Evolutionary conservation across 2,797 vertebrate genomes (phyloP).

Genomic region (Coracias cyanogaster): DNA sequence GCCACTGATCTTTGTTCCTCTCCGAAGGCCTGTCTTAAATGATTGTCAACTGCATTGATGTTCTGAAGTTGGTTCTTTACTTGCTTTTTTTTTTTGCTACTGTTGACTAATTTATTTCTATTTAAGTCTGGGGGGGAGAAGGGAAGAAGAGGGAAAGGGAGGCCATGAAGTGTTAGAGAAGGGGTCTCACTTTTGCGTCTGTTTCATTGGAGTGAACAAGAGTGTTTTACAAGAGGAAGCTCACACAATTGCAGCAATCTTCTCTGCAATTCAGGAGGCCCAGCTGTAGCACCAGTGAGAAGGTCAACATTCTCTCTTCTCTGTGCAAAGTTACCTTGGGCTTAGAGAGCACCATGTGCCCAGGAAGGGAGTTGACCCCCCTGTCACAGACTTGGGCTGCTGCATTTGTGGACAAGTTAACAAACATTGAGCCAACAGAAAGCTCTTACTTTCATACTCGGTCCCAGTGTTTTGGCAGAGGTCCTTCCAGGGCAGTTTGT

Average conservation of each 20-base stretch:
- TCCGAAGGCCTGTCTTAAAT: neutral
- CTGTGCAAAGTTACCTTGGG: neutral
- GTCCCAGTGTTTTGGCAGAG: neutral
- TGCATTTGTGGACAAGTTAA: neutral
- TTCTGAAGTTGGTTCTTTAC: rapidly evolving
- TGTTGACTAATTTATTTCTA: neutral
- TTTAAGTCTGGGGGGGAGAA: rapidly evolving
- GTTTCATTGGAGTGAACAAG: neutral
- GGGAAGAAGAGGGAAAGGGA: neutral
- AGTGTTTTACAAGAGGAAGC: neutral
- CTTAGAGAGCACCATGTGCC: neutral
- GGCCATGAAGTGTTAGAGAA: neutral
- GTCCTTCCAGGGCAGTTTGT: neutral
- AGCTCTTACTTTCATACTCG: neutral
- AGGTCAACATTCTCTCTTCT: neutral
- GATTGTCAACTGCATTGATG: neutral
- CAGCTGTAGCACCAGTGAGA: neutral
- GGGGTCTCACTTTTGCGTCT: neutral
- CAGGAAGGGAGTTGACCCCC: neutral
- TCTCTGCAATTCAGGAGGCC: neutral
- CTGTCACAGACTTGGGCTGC: rapidly evolving
- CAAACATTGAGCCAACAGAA: neutral
- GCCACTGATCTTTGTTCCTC: neutral
- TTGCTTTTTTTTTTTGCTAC: neutral
- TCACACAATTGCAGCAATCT: neutral